Conservation (phyloP, 2,113 vertebrate genomes). For the Amazona vittata region DNA sequence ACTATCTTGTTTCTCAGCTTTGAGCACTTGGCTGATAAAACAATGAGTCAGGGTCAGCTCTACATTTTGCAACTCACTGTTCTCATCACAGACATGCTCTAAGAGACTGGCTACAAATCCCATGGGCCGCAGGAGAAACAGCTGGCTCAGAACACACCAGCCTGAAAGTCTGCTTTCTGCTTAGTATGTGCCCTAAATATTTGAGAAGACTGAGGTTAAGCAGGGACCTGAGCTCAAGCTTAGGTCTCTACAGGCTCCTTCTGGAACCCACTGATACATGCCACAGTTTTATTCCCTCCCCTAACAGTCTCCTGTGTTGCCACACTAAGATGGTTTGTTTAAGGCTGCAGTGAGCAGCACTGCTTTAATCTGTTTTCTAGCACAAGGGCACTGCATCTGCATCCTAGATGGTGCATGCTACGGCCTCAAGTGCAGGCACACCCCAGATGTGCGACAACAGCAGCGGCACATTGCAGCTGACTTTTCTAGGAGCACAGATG, state of each 20-base stretch:
- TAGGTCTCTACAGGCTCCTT: not conserved
- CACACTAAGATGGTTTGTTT: not conserved
- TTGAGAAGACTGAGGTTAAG: not conserved
- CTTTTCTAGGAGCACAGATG: not conserved
- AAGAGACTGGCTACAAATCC: not conserved
- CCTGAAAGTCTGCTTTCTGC: not conserved
- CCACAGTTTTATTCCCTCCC: not conserved
- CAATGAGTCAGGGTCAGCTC: constrained; percentile 56
- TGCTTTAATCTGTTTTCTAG: not conserved
- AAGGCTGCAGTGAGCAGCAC: not conserved
- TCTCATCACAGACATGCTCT: not conserved
- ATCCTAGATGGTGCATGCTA: not conserved
- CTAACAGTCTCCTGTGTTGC: not conserved
- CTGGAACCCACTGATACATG: not conserved
- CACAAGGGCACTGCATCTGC: not conserved
- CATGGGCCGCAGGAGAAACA: not conserved
- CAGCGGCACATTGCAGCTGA: fast-evolving
- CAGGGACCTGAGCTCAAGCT: not conserved
- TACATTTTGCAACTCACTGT: constrained; percentile 42
- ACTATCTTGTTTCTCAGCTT: constrained; percentile 43
- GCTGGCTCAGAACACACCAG: not conserved
- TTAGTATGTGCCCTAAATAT: not conserved
- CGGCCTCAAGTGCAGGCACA: not conserved
- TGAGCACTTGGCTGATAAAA: constrained; percentile 40
- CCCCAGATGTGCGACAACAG: not conserved